A percentile compares a stretch with the other conserved stretches of the same genome.
Conservation (phyloP, 23 tunicate species). For the Clavelina lepadiformis region DNA sequence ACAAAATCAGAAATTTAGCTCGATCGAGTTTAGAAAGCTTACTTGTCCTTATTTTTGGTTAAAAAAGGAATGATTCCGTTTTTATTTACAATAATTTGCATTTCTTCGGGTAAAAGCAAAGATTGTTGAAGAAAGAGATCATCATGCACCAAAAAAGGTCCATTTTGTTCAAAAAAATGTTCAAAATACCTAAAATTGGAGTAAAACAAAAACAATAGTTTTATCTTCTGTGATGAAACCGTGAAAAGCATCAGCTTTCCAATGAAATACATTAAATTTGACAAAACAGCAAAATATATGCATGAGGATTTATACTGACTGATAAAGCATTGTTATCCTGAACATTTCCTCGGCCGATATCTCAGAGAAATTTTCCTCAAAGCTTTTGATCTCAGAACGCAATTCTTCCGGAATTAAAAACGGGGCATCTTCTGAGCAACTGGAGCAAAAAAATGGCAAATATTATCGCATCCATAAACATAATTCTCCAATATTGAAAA, state of each 20-base stretch:
- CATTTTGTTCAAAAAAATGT: conserved; percentile 19
- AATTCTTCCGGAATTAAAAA: conserved; percentile 17
- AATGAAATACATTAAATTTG: neutral
- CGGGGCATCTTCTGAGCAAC: conserved; percentile 17
- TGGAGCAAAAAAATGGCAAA: too few relatives aligned
- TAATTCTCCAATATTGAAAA: too few relatives aligned
- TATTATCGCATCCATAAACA: too few relatives aligned
- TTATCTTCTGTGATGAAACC: too few relatives aligned
- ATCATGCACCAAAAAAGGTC: conserved; percentile 25
- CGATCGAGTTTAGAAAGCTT: neutral
- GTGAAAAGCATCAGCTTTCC: neutral
- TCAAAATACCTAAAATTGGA: conserved; percentile 32
- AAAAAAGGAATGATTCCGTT: conserved; percentile 23
- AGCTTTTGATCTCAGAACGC: conserved; percentile 6
- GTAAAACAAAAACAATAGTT: too few relatives aligned
- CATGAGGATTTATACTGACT: neutral
- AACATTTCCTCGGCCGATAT: conserved; percentile 19
- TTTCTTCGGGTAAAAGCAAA: conserved; percentile 10
- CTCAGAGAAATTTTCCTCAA: conserved; percentile 17
- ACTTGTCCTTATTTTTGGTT: conserved; percentile 21
- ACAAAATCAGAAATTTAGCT: too few relatives aligned
- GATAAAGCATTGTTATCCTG: neutral
- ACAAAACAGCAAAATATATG: neutral
- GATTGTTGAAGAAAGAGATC: conserved; percentile 13
- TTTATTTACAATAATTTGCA: conserved; percentile 14